These are phyloP conservation scores for Vanacampus margaritifer DNA, from an alignment of 2,113 vertebrate genomes.

Conservation along the genomic window DNA sequence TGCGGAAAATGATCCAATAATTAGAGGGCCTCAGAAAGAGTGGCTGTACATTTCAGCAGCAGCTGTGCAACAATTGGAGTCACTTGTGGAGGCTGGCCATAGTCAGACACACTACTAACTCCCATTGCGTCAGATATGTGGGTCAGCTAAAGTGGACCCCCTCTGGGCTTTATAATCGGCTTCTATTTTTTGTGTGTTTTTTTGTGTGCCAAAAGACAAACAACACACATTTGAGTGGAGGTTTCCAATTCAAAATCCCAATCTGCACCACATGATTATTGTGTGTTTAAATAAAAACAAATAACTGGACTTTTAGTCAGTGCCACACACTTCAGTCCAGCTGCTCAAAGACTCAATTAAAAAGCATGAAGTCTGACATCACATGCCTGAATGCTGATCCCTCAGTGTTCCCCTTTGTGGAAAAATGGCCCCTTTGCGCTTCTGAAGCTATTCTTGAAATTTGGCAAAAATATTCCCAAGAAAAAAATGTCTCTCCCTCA, in stretches of 20 bases:
- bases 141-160: constrained; percentile 51
- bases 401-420: constrained; percentile 31
- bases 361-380: constrained; percentile 43
- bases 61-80: constrained; percentile 21
- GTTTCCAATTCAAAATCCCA: constrained; percentile 27
- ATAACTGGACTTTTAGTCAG: constrained; percentile 18
- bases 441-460: constrained; percentile 38
- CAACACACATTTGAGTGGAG: constrained; percentile 19
- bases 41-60: constrained; percentile 1
- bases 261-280: constrained; percentile 25
- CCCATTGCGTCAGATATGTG: constrained; percentile 42
- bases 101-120: constrained; percentile 28
- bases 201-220: constrained; percentile 9
- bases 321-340: constrained; percentile 33
- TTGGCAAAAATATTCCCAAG: constrained; percentile 44
- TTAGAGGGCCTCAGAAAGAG: neutral
- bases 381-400: constrained; percentile 32
- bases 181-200: constrained; percentile 11
- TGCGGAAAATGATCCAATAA: neutral
- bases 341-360: constrained; percentile 48
- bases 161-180: constrained; percentile 39
- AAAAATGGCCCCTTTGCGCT: constrained; percentile 34
- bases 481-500: constrained; percentile 33
- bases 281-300: constrained; percentile 36
- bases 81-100: constrained; percentile 28